Evolutionary conservation across 35 echinoderm and acorn worm species (phyloP).

Genomic region (Stichopus chloronotus): DNA sequence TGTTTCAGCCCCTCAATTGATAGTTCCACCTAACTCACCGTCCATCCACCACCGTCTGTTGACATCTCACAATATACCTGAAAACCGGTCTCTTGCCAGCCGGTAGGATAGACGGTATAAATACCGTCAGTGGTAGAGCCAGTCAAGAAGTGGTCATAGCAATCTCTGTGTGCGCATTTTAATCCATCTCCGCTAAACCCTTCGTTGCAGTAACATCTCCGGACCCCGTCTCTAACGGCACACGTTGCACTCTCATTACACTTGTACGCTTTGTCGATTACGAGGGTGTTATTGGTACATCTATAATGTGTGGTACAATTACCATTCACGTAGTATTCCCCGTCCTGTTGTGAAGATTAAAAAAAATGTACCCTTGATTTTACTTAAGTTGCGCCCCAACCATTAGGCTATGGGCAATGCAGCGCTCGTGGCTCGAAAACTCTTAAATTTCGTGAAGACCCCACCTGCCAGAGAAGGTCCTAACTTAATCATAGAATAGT

Average conservation of each 20-base stretch:
- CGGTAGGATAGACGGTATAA: constrained; percentile 3
- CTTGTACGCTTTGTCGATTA: not conserved
- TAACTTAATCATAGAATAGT: too few relatives aligned
- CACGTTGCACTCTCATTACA: not conserved
- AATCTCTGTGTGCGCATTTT: not conserved
- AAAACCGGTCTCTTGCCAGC: not conserved
- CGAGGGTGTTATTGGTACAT: too few relatives aligned
- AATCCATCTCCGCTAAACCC: not conserved
- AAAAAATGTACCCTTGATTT: too few relatives aligned
- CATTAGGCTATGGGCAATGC: too few relatives aligned
- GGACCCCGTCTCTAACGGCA: not conserved
- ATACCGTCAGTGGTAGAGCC: not conserved
- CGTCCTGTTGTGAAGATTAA: too few relatives aligned
- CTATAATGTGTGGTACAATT: too few relatives aligned
- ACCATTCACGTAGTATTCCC: too few relatives aligned
- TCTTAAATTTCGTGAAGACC: too few relatives aligned
- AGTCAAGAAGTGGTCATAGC: not conserved
- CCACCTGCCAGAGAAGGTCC: too few relatives aligned
- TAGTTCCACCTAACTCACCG: not conserved
- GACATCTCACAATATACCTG: constrained; percentile 30
- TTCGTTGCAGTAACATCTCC: not conserved
- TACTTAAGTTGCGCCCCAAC: too few relatives aligned
- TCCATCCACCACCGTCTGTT: constrained; percentile 37
- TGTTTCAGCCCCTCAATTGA: too few relatives aligned
- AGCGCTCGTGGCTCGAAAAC: too few relatives aligned